Conservation (phyloP, 2,113 vertebrate species). For the Mirza zaza region DNA sequence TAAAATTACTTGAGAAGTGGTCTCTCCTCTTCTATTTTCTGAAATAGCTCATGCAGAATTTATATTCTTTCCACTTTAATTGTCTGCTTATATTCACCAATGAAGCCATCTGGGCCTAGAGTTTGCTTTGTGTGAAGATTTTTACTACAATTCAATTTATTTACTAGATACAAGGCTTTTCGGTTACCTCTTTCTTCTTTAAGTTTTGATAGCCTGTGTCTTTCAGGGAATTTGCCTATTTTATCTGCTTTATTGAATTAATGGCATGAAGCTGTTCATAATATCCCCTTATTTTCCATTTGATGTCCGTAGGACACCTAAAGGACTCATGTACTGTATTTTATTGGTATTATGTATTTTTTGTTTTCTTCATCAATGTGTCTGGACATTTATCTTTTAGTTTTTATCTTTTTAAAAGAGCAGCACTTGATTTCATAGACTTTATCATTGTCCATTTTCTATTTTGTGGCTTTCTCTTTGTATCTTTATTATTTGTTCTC, state of each 20-base stretch:
- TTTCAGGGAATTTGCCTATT: not conserved
- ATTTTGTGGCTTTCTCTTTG: not conserved
- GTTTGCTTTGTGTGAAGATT: not conserved
- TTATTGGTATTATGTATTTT: not conserved
- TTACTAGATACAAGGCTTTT: not conserved
- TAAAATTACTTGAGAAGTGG: not conserved
- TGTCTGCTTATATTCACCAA: not conserved
- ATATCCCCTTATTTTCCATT: not conserved
- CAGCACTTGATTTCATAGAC: not conserved
- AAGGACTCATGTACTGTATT: not conserved
- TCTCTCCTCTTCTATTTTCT: not conserved
- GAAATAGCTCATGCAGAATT: not conserved
- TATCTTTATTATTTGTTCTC: not conserved
- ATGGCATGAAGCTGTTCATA: not conserved
- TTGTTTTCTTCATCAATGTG: not conserved
- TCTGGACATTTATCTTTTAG: not conserved
- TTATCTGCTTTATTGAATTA: not conserved
- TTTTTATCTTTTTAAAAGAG: not conserved
- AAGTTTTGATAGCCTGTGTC: not conserved
- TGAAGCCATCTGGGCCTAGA: not conserved
- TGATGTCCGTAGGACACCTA: too few species aligned
- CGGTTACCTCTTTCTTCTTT: not conserved
- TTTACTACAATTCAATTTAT: not conserved
- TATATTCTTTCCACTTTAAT: not conserved
- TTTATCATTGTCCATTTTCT: not conserved